phyloP scores from a whole-genome alignment of 2,113 vertebrate species.

The Hyperoodon ampullatus region DNA sequence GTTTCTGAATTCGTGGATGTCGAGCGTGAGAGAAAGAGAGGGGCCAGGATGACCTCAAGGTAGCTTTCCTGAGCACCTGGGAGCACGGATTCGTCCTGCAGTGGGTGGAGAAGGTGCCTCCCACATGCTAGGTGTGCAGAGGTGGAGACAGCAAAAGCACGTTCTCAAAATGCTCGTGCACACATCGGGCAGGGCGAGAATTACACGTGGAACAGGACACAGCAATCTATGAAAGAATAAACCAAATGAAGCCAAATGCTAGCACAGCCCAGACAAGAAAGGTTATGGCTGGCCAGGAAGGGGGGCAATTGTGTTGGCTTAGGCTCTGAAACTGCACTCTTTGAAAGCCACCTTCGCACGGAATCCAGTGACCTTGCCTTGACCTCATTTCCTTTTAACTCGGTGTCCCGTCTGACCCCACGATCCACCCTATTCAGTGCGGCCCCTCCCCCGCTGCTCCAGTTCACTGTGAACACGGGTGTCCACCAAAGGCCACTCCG shows the following conservation, averaged over 20 bases:
- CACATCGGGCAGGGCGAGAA: background rate
- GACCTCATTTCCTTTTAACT: background rate
- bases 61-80: background rate
- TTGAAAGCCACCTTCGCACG: background rate
- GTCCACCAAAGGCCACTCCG: background rate
- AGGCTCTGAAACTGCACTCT: background rate
- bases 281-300: background rate
- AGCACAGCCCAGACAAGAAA: background rate
- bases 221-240: background rate
- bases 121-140: background rate
- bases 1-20: background rate
- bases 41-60: background rate
- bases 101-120: background rate
- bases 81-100: background rate
- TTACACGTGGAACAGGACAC: background rate
- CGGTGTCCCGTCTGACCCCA: background rate
- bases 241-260: background rate
- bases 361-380: background rate
- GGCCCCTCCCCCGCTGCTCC: background rate
- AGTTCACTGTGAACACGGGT: background rate
- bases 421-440: background rate
- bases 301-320: background rate
- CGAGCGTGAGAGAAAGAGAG: background rate
- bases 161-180: background rate
- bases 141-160: background rate